A percentile compares a stretch with the other conserved stretches of the same genome.
Conservation (phyloP, 1,140 invertebrate species). For the Neodiprion lecontei region DNA sequence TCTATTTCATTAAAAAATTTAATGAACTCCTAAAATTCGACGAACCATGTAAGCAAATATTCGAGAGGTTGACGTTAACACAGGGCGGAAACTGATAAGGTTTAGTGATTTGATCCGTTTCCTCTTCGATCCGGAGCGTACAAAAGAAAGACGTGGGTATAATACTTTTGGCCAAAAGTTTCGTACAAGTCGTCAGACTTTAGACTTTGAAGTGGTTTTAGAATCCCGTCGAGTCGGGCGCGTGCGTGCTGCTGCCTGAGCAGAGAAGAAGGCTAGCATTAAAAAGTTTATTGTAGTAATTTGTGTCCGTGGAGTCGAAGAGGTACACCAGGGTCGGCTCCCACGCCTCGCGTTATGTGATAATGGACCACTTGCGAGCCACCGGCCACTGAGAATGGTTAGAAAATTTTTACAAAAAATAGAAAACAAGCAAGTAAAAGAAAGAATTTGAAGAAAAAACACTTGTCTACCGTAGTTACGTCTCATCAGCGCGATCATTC, state of each 20-base stretch:
- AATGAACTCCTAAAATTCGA: no score
- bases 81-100: no score
- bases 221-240: neutral
- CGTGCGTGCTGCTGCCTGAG: slow-evolving; percentile 7
- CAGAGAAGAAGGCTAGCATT: neutral
- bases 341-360: slow-evolving; percentile 14
- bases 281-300: slow-evolving; percentile 16
- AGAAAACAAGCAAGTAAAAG: neutral
- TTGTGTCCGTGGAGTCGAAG: slow-evolving; percentile 1
- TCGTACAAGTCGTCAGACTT: neutral
- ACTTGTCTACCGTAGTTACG: neutral
- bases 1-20: no score
- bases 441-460: neutral
- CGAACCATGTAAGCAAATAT: no score
- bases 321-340: neutral
- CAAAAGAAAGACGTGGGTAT: no score
- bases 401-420: no score
- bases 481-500: neutral
- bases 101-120: no score
- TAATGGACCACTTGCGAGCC: slow-evolving; percentile 6
- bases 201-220: neutral
- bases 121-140: no score
- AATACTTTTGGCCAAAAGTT: neutral
- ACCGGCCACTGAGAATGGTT: neutral
- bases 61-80: no score